phyloP scores from a whole-genome alignment of 2,797 vertebrate genomes.

The Sebastes hubbsi region DNA sequence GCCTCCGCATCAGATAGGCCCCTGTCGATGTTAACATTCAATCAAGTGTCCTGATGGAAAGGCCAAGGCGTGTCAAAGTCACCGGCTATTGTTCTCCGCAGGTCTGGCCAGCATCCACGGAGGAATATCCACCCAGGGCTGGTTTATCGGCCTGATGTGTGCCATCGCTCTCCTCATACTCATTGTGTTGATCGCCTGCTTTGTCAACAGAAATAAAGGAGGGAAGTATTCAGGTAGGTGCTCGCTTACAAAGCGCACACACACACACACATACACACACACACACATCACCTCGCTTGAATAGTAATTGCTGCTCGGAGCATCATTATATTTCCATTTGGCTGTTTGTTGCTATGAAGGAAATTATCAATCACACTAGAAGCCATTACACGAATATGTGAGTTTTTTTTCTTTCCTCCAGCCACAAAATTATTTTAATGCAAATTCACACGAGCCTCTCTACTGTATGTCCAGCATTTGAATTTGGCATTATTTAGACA shows the following conservation, averaged over 20 bases:
- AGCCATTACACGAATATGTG: conserved; percentile 37
- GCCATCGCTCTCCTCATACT: conserved; percentile 94
- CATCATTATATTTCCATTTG: conserved; percentile 59
- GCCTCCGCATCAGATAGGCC: conserved; percentile 61
- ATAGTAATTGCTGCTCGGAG: conserved; percentile 57
- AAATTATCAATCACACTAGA: conserved; percentile 56
- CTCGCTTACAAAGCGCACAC: conserved; percentile 21
- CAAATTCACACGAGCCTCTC: conserved; percentile 54
- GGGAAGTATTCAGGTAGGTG: conserved; percentile 97
- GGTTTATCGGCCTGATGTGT: conserved; percentile 98
- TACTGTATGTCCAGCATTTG: conserved; percentile 39
- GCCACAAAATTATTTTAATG: conserved; percentile 54
- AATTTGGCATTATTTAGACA: conserved; percentile 54
- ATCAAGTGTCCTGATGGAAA: conserved; percentile 72
- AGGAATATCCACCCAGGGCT: conserved; percentile 94
- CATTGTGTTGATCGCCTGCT: conserved; percentile 91
- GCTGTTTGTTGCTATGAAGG: conserved; percentile 42
- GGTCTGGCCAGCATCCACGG: conserved; percentile 90
- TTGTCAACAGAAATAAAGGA: conserved; percentile 97
- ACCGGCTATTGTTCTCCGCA: conserved; percentile 74
- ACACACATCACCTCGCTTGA: conserved; percentile 27
- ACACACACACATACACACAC: conserved; percentile 19
- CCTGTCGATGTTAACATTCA: conserved; percentile 76
- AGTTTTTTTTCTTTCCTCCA: neutral
- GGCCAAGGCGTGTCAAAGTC: conserved; percentile 77